Evolutionary conservation across 2,797 vertebrate species (phyloP), one percentile per base, ranked within the genome.

Genomic region (Acipenser transmontanus): DNA sequence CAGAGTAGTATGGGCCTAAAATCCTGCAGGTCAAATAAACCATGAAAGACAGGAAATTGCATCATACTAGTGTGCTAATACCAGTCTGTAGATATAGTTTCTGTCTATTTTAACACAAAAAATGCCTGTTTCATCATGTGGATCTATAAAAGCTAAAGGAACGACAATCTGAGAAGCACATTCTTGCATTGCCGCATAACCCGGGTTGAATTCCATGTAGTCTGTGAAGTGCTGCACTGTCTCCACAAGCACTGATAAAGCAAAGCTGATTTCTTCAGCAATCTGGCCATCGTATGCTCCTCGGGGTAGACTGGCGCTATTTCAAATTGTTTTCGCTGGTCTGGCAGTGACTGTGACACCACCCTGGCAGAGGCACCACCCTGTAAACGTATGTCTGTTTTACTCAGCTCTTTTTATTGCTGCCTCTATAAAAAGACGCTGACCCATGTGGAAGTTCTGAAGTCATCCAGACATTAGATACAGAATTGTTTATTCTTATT

Each of bases 21-120:
- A 0, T 56, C 20, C 50, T 73, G 68, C 67, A 76, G 68, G 70
- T 68, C 54, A 67, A 11, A 68, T 7, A 47, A n/a, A 50, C 54
- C 47, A 17, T 13, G 52, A 60, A 66, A 76, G 67, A 71, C 74
- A 79, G 79, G 82, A 84, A 80, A 83, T 70, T 73, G 69, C 73
- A 70, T 76, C 70, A 77, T 74, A 75, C 78, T 4, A 3, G 34
- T 34, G 34, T 34, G 34, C 34, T 34, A 34, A 34, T 34, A 34
- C 34, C 34, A 34, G 34, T 34, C 34, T 34, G 17, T 17, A 17
- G 17, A 17, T 17, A 34, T 34, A 34, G 34, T 34, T 34, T 34
- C 3, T 34, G 34, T 34, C 34, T 34, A 34, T 34, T 34, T 34
- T 34, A 34, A 34, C 34, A 34, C 34, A 34, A 34, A 34, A 2